A percentile compares a stretch with the other conserved stretches of the same genome.
phyloP scores from a whole-genome alignment of 2,113 vertebrate genomes.

The Microtus pennsylvanicus region DNA sequence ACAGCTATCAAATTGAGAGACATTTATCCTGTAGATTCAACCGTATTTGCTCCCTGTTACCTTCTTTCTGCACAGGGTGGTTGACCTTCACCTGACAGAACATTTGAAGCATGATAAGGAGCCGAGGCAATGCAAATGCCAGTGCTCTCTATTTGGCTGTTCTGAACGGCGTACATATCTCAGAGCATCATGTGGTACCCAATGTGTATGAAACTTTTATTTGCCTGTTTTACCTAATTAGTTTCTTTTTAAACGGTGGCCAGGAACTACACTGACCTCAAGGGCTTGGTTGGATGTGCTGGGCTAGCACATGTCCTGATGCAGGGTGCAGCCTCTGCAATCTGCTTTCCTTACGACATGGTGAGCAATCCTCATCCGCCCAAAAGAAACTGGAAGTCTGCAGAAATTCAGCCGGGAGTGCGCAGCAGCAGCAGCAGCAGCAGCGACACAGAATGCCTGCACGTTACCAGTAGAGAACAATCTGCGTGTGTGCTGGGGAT shows the following conservation, averaged over 20 bases:
- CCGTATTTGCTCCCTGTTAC: background rate
- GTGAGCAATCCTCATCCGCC: background rate
- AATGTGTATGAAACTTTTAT: background rate
- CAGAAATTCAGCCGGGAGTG: background rate
- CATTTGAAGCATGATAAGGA: background rate
- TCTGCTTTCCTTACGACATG: background rate
- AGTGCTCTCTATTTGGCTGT: background rate
- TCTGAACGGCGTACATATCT: background rate
- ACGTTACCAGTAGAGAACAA: background rate
- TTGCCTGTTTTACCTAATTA: background rate
- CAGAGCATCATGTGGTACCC: background rate
- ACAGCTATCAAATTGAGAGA: background rate
- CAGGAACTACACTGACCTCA: background rate
- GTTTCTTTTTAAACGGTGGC: background rate
- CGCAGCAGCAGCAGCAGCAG: no score
- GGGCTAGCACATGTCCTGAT: background rate
- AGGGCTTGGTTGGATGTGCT: background rate
- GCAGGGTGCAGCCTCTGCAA: background rate
- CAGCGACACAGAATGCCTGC: background rate
- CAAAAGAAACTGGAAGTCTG: background rate
- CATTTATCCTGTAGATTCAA: background rate
- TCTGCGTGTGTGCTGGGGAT: fast-evolving
- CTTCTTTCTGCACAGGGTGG: background rate
- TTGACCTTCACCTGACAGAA: background rate
- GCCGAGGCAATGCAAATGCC: fast-evolving